phyloP scores from a whole-genome alignment of 1,140 invertebrate species.

The Eciton burchellii region DNA sequence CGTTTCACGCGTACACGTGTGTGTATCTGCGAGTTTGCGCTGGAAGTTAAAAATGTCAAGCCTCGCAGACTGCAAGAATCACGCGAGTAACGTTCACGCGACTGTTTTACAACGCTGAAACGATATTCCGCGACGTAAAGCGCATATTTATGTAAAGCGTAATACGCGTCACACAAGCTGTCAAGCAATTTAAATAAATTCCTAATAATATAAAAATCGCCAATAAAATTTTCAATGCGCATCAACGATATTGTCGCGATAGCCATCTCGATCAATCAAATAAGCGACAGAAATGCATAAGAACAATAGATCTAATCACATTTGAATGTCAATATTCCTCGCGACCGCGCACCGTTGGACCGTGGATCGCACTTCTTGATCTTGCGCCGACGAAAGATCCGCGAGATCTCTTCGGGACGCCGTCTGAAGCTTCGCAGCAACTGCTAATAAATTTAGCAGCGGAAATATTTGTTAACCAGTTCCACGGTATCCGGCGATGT shows the following conservation, averaged over 20 bases:
- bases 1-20: background rate
- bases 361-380: constrained; percentile 46
- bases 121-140: background rate
- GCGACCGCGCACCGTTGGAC: constrained; percentile 31
- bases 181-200: background rate
- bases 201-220: background rate
- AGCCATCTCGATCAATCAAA: constrained; percentile 4
- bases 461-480: constrained; percentile 35
- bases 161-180: background rate
- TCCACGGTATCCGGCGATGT: constrained; percentile 25
- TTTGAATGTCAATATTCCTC: constrained; percentile 27
- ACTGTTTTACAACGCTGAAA: background rate
- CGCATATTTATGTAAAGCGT: background rate
- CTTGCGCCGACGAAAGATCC: constrained; percentile 40
- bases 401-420: constrained; percentile 29
- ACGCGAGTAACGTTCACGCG: background rate
- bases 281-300: constrained; percentile 24
- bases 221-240: background rate
- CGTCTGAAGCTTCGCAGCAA: constrained; percentile 23
- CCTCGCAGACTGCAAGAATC: background rate
- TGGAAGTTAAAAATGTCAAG: background rate
- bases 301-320: background rate
- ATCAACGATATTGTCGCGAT: background rate
- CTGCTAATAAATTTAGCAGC: constrained; percentile 44
- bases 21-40: background rate